Percentiles rank a stretch among this genome's conserved stretches.
Conservation (phyloP, 2,888 invertebrate genomes). For the Operophtera brumata region DNA sequence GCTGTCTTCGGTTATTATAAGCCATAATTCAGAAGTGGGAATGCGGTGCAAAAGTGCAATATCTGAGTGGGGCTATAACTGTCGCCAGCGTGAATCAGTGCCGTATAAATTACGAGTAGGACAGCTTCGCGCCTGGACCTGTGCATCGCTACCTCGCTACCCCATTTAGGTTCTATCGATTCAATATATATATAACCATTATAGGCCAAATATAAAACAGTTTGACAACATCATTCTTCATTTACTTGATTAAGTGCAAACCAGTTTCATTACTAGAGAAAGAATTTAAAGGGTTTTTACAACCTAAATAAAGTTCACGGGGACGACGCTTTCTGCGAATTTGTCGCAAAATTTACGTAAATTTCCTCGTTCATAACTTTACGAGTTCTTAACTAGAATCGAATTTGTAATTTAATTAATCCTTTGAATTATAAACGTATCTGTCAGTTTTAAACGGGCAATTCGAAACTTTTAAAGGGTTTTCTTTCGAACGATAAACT, state of each 20-base stretch:
- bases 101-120: constrained; percentile 64
- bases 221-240: background rate
- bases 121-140: constrained; percentile 42
- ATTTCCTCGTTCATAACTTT: constrained; percentile 38
- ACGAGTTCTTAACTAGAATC: constrained; percentile 30
- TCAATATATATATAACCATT: no score
- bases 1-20: constrained; percentile 63
- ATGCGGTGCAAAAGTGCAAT: constrained; percentile 74
- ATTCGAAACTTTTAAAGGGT: constrained; percentile 41
- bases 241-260: no score
- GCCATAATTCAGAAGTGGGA: constrained; percentile 65
- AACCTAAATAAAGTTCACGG: constrained; percentile 2
- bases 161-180: constrained; percentile 1
- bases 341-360: constrained; percentile 48
- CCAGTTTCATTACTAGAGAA: no score
- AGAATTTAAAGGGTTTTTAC: background rate
- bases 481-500: constrained; percentile 61
- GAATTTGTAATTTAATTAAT: constrained; percentile 46
- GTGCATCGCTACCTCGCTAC: constrained; percentile 12
- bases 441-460: constrained; percentile 31
- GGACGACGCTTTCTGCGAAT: constrained; percentile 40
- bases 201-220: constrained; percentile 3
- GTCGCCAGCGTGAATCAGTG: constrained; percentile 77
- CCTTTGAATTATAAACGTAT: constrained; percentile 48
- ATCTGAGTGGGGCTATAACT: constrained; percentile 72